Base-by-base conservation (phyloP, 2,888 invertebrate species). In the Cheilosia grossa region DNA sequence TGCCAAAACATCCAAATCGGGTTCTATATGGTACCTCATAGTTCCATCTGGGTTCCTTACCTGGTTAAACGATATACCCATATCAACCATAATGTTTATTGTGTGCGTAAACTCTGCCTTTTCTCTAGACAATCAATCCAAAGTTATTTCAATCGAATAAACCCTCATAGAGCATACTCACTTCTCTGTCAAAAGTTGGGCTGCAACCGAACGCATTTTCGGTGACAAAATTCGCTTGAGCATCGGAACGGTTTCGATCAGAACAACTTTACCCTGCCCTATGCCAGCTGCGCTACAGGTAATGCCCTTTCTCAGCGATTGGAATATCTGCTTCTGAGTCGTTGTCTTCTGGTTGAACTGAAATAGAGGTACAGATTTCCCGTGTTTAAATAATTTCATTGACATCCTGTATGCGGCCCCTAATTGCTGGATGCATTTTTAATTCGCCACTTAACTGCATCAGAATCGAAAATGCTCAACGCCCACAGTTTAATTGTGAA, bases 71-170 rank as follows among this genome's bases (percentile, higher is more conserved):
- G 95, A 95, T 86, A 99, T 92, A 81, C 97, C 98, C 91, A 97
- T 97, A 90, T 97, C 96, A 61, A 98, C 95, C 97, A 99, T 97
- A 0, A 96, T 94, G 87, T 95, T 94, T 13, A 98, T 96, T 33
- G 97, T 94, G 30, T 94, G 93, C 0, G 93, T 90, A 37, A 99
- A 90, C 51, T 95, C 94, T 15, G 93, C 79, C 90, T 90, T 89
- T 89, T 93, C 92, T 72, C 92, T 91, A 56, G 19, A 64, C 37
- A 49, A 58, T 17, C 10, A 61, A 30, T 53, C 9, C 17, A 47
- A 30, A 4, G 24, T 13, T 2, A 64, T n/a, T 37, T 15, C 2
- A 40, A 19, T 33, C 59, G 15, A 1, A 58, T 17, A 0, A 4
- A 37, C 15, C 30, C 17, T 19, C 5, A 9, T 15, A 21, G 13